Base-by-base conservation (phyloP, 2,797 vertebrate species). In the Smutsia temminckii region DNA sequence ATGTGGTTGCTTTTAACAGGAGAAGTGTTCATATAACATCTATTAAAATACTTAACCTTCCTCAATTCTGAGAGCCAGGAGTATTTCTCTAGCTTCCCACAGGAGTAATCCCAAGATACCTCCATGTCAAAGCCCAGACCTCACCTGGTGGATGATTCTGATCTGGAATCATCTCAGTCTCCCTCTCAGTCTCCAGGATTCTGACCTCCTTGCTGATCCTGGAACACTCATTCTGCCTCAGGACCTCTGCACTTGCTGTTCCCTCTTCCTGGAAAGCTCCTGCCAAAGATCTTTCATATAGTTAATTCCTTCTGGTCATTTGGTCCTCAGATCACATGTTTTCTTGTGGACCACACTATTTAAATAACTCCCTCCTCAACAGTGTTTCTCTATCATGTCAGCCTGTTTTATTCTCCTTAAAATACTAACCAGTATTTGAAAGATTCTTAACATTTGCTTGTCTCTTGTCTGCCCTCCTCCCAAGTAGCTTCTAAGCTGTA, bases 361-460 rank as follows among this genome's bases (percentile, higher is more conserved):
- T 46, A 75, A 79, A 59, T 5, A 78, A 9, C n/a, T 13, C 9
- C 20, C 9, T 95, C 14, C 42, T 85, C 63, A 55, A 23, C 4
- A 51, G 49, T 57, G 25, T 53, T 77, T 87, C 78, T 55, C 34
- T 83, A n/a, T 59, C 42, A 49, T 34, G 81, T 27, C 57, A 77
- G 17, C 34, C 20, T 91, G 5, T 51, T 94, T 88, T 46, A 46
- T 80, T 93, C 94, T 75, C 63, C 49, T 68, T 51, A 23, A 74
- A 69, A 51, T n/a, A 57, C 2, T 92, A 37, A 88, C 55, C n/a
- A 75, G 37, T 87, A 69, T 81, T 84, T 69, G 8, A 84, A 96
- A 64, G 64, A 89, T 86, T 68, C 42, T 79, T 71, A n/a, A 86
- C 59, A 16, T 84, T 78, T 79, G 37, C 49, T 89, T 93, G n/a